A percentile compares a stretch with the other conserved stretches of the same genome.
Conservation (phyloP, 2,888 invertebrate species). For the Harmothoe impar region DNA sequence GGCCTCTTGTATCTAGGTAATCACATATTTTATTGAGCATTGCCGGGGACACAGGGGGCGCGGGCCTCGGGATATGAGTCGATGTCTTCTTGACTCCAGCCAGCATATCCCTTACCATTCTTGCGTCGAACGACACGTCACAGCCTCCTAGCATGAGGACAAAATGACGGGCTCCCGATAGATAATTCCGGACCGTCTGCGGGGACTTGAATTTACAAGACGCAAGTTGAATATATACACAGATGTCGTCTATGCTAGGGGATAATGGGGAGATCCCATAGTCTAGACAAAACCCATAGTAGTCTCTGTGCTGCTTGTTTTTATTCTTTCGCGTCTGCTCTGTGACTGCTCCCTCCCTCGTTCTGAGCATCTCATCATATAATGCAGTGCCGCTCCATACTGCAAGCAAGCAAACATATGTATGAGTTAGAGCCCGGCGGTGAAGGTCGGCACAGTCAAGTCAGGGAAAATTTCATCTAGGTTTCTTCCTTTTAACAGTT, state of each 20-base stretch:
- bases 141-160: not conserved
- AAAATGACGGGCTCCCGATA: not conserved
- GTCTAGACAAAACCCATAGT: not conserved
- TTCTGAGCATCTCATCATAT: not conserved
- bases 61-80: not conserved
- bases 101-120: not conserved
- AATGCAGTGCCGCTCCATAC: not conserved
- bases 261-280: not conserved
- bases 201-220: not conserved
- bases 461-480: not conserved
- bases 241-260: not conserved
- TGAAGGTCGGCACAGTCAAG: not conserved
- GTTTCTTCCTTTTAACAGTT: not conserved
- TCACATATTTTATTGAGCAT: no score
- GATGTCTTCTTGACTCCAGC: not conserved
- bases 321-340: not conserved
- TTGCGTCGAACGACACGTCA: not conserved
- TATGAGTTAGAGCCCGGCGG: not conserved
- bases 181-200: not conserved
- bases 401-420: not conserved
- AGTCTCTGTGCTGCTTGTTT: not conserved
- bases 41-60: not conserved
- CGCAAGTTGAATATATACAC: not conserved
- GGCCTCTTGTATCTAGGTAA: no score
- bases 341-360: not conserved